Percentiles rank a stretch among this genome's conserved stretches.
phyloP scores from a whole-genome alignment of 2,797 vertebrate genomes.

The Sciurus vulgaris region DNA sequence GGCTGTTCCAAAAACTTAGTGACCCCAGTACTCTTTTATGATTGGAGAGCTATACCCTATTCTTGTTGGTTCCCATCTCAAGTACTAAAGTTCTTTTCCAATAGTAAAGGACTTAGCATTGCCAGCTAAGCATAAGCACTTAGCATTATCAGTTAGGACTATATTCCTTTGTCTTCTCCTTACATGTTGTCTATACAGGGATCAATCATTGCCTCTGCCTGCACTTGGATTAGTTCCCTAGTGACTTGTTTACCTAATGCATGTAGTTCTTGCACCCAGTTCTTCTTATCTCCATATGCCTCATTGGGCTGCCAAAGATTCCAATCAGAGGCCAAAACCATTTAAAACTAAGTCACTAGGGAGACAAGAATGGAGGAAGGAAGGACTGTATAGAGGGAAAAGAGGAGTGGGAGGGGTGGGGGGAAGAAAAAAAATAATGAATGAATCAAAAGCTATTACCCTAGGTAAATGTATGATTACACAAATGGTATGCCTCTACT shows the following conservation, averaged over 20 bases:
- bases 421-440: too few relatives aligned
- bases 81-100: conserved; percentile 41
- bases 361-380: too few relatives aligned
- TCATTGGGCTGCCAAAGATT: conserved; percentile 11
- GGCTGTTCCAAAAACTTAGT: conserved; percentile 59
- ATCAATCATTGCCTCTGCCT: background rate
- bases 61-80: conserved; percentile 35
- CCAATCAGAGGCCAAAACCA: conserved; percentile 7
- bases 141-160: background rate
- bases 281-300: background rate
- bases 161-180: background rate
- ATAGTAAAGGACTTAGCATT: conserved; percentile 36
- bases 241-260: background rate
- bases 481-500: too few relatives aligned
- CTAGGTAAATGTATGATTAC: too few relatives aligned
- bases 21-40: conserved; percentile 24
- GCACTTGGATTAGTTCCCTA: background rate
- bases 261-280: background rate
- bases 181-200: background rate
- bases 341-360: background rate
- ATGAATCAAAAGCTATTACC: too few relatives aligned
- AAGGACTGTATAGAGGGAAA: too few relatives aligned
- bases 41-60: conserved; percentile 38
- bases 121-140: too few relatives aligned
- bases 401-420: too few relatives aligned